Percentiles rank a stretch among this genome's conserved stretches.
phyloP scores from a whole-genome alignment of 2,888 invertebrate species.

The Horisme vitalbata region DNA sequence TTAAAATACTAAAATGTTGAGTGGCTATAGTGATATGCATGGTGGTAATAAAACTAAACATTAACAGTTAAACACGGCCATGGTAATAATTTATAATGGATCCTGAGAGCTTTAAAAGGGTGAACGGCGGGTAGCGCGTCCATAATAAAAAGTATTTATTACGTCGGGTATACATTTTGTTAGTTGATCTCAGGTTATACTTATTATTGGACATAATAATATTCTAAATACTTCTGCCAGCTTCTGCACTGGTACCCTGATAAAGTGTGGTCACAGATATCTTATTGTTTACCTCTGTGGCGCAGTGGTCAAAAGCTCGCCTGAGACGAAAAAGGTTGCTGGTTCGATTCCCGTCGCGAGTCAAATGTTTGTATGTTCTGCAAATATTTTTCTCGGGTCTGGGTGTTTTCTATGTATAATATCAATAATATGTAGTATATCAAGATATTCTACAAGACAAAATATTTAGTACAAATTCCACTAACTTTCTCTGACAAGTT shows the following conservation, averaged over 20 bases:
- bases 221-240: no score
- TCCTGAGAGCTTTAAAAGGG: conserved; percentile 64
- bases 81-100: conserved; percentile 68
- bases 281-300: no score
- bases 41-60: conserved; percentile 54
- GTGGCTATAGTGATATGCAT: conserved; percentile 25
- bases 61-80: conserved; percentile 46
- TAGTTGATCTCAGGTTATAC: neutral
- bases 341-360: no score
- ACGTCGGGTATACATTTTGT: conserved; percentile 2
- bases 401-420: neutral
- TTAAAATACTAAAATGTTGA: conserved; percentile 23
- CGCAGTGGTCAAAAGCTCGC: no score
- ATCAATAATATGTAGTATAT: no score
- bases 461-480: no score
- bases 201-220: neutral
- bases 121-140: conserved; percentile 33
- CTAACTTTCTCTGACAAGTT: no score
- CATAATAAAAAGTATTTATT: conserved; percentile 27
- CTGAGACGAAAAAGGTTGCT: no score
- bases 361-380: neutral
- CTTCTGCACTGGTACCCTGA: no score
- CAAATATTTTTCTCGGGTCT: neutral
- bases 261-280: no score
- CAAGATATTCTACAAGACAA: no score